These are phyloP conservation scores for Sphaeramia orbicularis DNA, from an alignment of 2,797 vertebrate species.

Conservation along the genomic window DNA sequence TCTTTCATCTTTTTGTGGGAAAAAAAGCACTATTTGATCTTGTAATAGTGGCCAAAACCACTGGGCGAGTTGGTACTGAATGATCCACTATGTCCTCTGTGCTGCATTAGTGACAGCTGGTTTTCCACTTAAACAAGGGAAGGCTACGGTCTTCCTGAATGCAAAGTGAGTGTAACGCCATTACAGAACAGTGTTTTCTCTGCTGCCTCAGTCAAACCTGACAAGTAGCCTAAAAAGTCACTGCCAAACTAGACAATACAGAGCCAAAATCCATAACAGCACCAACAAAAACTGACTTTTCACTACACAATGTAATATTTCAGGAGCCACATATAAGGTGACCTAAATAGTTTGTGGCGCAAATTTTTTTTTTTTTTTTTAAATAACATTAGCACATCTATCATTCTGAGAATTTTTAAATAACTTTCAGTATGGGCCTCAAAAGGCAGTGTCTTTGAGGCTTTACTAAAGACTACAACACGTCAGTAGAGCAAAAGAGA, in stretches of 20 bases:
- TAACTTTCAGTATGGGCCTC: background rate
- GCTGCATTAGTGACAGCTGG: background rate
- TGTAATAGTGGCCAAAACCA: too few species aligned
- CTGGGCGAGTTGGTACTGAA: too few species aligned
- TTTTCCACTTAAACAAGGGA: background rate
- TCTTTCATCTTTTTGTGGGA: too few species aligned
- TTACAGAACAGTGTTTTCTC: background rate
- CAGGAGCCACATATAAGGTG: background rate
- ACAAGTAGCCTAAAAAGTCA: background rate
- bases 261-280: background rate
- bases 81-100: too few species aligned
- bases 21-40: too few species aligned
- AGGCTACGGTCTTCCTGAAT: background rate
- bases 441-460: background rate
- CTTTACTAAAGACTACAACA: slow-evolving; percentile 11
- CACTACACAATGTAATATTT: background rate
- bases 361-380: too few species aligned
- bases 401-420: background rate
- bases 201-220: background rate
- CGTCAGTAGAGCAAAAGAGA: slow-evolving; percentile 22
- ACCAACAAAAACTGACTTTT: background rate
- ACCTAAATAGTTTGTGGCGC: background rate
- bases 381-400: background rate
- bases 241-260: background rate
- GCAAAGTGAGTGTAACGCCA: background rate